These are phyloP conservation scores for Corticium candelabrum DNA, from an alignment of 37 sponge, comb jelly and placozoan genomes.

Conservation along the genomic window DNA sequence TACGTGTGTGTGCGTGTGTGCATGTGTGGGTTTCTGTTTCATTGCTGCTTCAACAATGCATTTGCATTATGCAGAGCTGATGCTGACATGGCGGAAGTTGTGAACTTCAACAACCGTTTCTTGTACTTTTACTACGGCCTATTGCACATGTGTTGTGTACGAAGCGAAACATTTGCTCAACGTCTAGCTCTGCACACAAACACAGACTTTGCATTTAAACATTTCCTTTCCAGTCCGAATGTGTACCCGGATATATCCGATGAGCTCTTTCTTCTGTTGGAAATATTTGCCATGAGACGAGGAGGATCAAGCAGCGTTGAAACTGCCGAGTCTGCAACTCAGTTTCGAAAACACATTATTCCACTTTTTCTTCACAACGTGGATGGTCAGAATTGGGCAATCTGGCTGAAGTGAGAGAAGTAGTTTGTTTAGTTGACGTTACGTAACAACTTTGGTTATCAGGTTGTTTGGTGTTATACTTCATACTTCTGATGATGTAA, in stretches of 20 bases:
- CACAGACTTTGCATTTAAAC: background rate
- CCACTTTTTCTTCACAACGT: background rate
- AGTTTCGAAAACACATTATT: background rate
- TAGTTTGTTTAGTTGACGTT: background rate
- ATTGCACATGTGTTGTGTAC: background rate
- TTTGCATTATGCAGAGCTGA: background rate
- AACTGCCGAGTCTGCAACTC: background rate
- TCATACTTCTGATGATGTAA: background rate
- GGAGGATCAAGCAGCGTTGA: background rate
- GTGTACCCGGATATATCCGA: background rate
- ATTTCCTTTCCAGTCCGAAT: background rate
- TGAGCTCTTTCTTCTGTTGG: background rate
- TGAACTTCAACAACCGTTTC: background rate
- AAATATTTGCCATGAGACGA: background rate
- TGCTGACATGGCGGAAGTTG: background rate
- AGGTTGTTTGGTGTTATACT: background rate
- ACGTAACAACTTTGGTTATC: too few species aligned
- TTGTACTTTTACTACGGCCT: background rate
- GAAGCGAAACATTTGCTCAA: background rate
- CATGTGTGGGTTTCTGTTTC: too few species aligned
- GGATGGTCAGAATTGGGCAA: background rate
- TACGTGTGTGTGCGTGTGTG: too few species aligned
- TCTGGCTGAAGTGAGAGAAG: background rate
- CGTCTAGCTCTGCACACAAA: background rate
- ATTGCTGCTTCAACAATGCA: too few species aligned